Percentiles rank a stretch among this genome's conserved stretches.
phyloP scores from a whole-genome alignment of 2,113 vertebrate species.

The Lamprologus sp. region DNA sequence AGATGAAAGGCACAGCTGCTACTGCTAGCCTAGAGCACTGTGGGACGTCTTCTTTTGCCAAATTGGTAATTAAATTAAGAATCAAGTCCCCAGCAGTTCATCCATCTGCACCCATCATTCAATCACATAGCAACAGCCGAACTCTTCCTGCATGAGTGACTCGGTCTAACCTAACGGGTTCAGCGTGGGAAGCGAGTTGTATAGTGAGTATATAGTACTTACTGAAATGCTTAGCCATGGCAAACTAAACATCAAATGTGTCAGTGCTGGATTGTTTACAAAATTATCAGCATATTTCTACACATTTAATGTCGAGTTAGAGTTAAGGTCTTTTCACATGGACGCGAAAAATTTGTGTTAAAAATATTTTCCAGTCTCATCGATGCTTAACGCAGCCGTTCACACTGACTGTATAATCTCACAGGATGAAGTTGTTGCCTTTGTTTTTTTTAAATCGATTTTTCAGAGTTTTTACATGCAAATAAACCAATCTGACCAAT shows the following conservation, averaged over 20 bases:
- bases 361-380: background rate
- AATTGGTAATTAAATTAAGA: background rate
- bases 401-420: background rate
- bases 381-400: background rate
- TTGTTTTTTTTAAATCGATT: accelerated
- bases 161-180: background rate
- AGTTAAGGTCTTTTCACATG: background rate
- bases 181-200: background rate
- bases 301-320: background rate
- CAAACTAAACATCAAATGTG: background rate
- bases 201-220: background rate
- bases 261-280: background rate
- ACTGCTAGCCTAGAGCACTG: background rate
- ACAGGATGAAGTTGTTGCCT: background rate
- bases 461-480: background rate
- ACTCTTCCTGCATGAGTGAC: background rate
- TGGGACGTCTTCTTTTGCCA: background rate
- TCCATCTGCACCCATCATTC: background rate
- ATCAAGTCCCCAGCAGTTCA: background rate
- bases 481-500: background rate
- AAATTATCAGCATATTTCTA: background rate
- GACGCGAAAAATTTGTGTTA: background rate
- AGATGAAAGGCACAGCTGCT: background rate
- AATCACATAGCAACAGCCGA: background rate
- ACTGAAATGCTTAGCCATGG: background rate